These are phyloP conservation scores for Penaeus japonicus DNA, from an alignment of 1,140 invertebrate genomes.

Conservation along the genomic window DNA sequence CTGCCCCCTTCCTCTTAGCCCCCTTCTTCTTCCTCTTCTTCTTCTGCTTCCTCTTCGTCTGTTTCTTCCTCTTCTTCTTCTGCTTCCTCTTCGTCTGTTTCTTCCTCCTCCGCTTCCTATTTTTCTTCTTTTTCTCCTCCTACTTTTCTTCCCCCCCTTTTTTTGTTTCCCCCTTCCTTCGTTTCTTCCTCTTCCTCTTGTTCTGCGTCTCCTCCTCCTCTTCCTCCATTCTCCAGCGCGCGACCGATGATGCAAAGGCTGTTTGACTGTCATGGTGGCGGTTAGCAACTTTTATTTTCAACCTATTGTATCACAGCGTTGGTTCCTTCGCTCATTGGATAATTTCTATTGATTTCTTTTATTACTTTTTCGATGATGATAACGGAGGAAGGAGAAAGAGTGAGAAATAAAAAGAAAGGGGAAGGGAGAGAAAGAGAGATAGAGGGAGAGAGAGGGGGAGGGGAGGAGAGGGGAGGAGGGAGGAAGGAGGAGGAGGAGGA, in stretches of 20 bases:
- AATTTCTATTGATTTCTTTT: too few species aligned
- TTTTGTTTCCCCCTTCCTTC: not conserved
- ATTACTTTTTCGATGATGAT: too few species aligned
- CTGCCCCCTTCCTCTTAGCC: too few species aligned
- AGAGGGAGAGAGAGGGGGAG: not conserved
- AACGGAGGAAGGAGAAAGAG: too few species aligned
- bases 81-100: not conserved
- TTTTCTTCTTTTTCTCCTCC: not conserved
- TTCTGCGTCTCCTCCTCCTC: not conserved
- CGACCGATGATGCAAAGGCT: too few species aligned
- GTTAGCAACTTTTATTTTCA: too few species aligned
- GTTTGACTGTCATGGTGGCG: too few species aligned
- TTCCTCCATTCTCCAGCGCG: too few species aligned
- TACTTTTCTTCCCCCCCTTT: not conserved
- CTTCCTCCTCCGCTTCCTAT: not conserved
- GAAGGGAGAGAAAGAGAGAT: not conserved
- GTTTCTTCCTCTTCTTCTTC: not conserved
- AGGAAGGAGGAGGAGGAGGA: too few species aligned
- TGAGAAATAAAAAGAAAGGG: too few species aligned
- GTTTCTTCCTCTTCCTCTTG: not conserved
- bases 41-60: not conserved
- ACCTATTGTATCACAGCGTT: too few species aligned
- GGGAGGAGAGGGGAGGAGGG: not conserved
- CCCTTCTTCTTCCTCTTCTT: not conserved
- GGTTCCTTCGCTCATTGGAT: too few species aligned